Conservation (phyloP, 1,140 invertebrate species). For the Acyrthosiphon pisum region DNA sequence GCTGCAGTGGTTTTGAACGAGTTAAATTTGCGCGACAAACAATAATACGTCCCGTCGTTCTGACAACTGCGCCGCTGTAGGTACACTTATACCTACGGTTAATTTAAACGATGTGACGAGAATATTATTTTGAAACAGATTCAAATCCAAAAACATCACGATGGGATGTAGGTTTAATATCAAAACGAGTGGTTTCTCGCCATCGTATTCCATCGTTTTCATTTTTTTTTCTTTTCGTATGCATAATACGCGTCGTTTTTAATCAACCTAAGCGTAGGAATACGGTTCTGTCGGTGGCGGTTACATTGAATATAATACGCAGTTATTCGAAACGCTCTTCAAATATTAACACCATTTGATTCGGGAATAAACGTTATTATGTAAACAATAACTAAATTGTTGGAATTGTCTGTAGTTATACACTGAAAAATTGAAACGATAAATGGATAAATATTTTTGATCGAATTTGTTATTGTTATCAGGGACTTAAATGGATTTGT, state of each 20-base stretch:
- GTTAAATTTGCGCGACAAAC: not conserved
- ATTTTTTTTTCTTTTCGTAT: not conserved
- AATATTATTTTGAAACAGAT: not conserved
- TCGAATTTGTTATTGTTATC: not conserved
- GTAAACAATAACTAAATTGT: not conserved
- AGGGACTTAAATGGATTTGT: not conserved
- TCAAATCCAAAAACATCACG: not conserved
- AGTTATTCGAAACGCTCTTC: not conserved
- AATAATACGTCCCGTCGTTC: not conserved
- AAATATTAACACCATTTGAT: slow-evolving; percentile 6
- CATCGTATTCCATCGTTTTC: not conserved
- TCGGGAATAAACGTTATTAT: not conserved
- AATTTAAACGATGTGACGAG: not conserved
- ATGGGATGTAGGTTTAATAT: not conserved
- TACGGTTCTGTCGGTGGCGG: not conserved
- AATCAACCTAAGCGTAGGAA: not conserved
- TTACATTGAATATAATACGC: not conserved
- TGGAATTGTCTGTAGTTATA: not conserved
- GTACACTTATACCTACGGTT: not conserved
- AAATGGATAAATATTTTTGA: not conserved
- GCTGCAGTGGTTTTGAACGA: not conserved
- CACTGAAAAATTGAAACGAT: not conserved
- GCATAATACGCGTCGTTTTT: not conserved
- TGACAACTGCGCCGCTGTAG: not conserved
- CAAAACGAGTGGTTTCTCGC: not conserved